These are phyloP conservation scores for Cyprinus carpio DNA, from an alignment of 2,113 vertebrate species.

Conservation along the genomic window DNA sequence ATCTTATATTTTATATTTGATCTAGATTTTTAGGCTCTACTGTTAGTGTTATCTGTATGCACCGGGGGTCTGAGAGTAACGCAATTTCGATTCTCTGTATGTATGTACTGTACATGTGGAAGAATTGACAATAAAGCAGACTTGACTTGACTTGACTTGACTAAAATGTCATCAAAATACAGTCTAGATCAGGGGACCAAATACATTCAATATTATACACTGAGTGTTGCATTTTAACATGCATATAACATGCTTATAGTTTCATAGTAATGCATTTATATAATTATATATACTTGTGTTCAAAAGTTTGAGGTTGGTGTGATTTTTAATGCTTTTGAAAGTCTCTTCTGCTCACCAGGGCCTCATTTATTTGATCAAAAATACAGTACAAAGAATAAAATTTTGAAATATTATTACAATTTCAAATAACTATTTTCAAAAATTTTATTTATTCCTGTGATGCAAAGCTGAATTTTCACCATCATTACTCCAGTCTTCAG, in stretches of 20 bases:
- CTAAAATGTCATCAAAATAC: background rate
- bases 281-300: background rate
- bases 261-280: background rate
- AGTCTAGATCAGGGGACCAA: background rate
- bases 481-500: background rate
- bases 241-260: background rate
- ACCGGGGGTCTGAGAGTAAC: too few species aligned
- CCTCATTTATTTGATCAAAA: background rate
- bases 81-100: too few species aligned
- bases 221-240: background rate
- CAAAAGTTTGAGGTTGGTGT: background rate
- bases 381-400: background rate
- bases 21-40: too few species aligned
- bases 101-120: too few species aligned
- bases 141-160: too few species aligned
- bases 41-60: too few species aligned
- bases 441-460: background rate
- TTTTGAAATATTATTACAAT: background rate
- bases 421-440: too few species aligned
- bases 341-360: too few species aligned
- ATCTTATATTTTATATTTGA: too few species aligned
- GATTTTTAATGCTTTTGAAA: background rate
- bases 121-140: too few species aligned
- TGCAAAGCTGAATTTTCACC: background rate
- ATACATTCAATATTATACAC: background rate